These are phyloP conservation scores for Anas bahamensis DNA, from an alignment of 2,797 vertebrate species.

Conservation along the genomic window DNA sequence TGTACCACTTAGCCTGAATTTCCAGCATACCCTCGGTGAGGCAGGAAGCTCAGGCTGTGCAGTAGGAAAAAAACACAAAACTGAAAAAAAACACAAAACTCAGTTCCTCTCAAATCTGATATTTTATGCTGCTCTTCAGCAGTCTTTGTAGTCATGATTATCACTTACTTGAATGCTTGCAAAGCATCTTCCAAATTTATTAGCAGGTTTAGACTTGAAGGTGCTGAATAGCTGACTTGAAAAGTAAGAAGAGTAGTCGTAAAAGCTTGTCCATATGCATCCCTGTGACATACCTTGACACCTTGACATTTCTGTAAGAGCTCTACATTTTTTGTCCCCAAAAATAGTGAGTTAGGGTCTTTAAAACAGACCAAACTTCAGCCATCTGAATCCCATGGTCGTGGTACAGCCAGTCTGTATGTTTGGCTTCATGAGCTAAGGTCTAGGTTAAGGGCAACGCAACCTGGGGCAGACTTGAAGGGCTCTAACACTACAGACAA, in stretches of 20 bases:
- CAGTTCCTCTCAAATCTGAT: background rate
- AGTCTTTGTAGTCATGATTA: background rate
- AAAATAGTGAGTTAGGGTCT: background rate
- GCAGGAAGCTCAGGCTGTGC: background rate
- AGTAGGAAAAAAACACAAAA: background rate
- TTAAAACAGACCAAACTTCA: background rate
- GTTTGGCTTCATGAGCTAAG: background rate
- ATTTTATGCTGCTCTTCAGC: background rate
- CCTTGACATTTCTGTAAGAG: background rate
- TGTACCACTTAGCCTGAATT: background rate
- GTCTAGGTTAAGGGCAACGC: background rate
- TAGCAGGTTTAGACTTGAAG: background rate
- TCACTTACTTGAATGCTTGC: background rate
- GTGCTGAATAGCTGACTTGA: background rate
- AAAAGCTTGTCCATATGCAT: background rate
- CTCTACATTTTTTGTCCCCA: fast-evolving
- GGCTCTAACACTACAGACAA: background rate
- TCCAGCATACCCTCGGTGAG: background rate
- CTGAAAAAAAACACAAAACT: too few species aligned
- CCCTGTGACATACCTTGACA: background rate
- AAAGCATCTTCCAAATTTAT: background rate
- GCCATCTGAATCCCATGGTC: background rate
- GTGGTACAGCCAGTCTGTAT: fast-evolving
- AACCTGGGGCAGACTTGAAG: background rate
- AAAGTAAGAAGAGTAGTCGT: too few species aligned